These are phyloP conservation scores for Hypselothyrea guttata DNA, from an alignment of 2,888 invertebrate genomes.

Conservation along the genomic window DNA sequence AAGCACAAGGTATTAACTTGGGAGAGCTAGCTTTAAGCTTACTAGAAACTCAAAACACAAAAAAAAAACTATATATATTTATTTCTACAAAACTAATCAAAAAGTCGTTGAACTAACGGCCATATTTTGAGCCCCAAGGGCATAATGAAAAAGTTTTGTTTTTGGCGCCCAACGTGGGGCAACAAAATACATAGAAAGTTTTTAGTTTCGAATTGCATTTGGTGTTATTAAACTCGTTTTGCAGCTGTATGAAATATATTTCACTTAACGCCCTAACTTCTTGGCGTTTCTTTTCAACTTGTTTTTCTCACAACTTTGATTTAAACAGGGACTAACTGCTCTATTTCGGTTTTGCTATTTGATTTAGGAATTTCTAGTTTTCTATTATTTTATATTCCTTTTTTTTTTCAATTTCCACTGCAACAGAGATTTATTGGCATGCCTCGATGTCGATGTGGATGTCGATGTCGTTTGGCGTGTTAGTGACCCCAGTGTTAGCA, in stretches of 20 bases:
- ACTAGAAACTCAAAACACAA: too few relatives aligned
- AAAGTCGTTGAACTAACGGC: conserved; percentile 8
- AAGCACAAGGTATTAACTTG: too few relatives aligned
- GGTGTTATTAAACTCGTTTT: conserved; percentile 39
- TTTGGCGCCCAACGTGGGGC: conserved; percentile 18
- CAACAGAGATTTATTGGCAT: conserved; percentile 71
- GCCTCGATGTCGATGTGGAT: conserved; percentile 27
- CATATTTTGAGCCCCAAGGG: not conserved
- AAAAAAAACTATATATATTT: too few relatives aligned
- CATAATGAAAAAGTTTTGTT: not conserved
- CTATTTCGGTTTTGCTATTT: conserved; percentile 63
- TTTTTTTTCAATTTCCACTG: conserved; percentile 26
- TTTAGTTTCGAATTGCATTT: not conserved
- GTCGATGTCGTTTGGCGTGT: conserved; percentile 49
- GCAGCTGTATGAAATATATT: conserved; percentile 48
- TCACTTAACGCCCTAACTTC: conserved; percentile 51
- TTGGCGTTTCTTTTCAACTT: not conserved
- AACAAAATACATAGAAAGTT: too few relatives aligned
- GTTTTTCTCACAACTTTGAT: not conserved
- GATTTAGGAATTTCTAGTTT: conserved; percentile 72
- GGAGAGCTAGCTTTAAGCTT: too few relatives aligned
- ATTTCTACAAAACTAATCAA: too few relatives aligned
- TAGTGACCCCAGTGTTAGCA: conserved; percentile 49
- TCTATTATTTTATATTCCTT: conserved; percentile 52
- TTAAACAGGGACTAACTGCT: conserved; percentile 8